Evolutionary conservation across 2,113 vertebrate species (phyloP).

Genomic region (Oxygymnocypris stewartii): DNA sequence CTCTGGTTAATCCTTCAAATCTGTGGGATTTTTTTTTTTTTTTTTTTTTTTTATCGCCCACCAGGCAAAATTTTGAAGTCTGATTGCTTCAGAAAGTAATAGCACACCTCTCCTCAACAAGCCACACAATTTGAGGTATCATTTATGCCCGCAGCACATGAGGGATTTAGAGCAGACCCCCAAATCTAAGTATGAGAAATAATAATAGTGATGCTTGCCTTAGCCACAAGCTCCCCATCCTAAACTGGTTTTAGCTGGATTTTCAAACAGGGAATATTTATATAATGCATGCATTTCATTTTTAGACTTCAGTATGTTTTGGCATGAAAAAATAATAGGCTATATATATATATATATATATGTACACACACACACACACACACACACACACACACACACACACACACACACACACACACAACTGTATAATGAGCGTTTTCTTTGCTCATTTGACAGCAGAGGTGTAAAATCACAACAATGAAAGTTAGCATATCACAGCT

Average conservation of each 20-base stretch:
- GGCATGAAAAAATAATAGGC: too few species aligned
- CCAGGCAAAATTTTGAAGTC: not conserved
- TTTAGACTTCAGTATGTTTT: not conserved
- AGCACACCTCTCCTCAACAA: constrained; percentile 9
- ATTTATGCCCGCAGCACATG: constrained; percentile 8
- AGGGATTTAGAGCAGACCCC: constrained; percentile 18
- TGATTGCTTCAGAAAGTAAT: constrained; percentile 27
- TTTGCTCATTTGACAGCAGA: constrained; percentile 7
- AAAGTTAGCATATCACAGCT: constrained; percentile 21
- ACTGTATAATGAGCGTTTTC: not conserved
- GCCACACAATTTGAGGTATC: not conserved
- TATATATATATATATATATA: not conserved
- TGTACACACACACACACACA: too few species aligned
- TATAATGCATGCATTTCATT: not conserved
- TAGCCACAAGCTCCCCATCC: not conserved
- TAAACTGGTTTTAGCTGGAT: not conserved
- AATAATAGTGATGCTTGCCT: not conserved
- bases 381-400: too few species aligned
- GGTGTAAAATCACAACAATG: not conserved
- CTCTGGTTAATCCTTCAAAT: not conserved
- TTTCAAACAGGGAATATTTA: constrained; percentile 12
- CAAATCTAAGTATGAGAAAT: not conserved
- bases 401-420: not conserved
- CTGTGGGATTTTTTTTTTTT: not conserved
- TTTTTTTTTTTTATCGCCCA: not conserved